Conservation (phyloP, 2,888 invertebrate species). For the Subacronicta megacephala region DNA sequence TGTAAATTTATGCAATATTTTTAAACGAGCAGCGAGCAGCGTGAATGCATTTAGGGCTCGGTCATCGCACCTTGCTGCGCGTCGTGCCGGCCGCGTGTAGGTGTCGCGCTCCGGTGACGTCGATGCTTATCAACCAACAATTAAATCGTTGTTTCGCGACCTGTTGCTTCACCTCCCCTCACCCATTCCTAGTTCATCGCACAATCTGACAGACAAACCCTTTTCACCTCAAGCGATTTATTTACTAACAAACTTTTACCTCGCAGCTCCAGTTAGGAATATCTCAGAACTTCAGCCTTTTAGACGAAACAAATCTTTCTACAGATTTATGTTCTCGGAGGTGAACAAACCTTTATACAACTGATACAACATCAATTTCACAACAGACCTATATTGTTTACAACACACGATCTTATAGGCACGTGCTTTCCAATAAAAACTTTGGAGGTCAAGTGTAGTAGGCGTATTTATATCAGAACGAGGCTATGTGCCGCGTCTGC, state of each 20-base stretch:
- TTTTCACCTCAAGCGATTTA: constrained; percentile 51
- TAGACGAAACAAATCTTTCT: constrained; percentile 4
- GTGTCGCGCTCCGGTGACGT: constrained; percentile 84
- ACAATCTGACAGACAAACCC: constrained; percentile 65
- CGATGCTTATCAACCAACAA: constrained; percentile 86
- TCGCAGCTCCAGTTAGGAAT: constrained; percentile 9
- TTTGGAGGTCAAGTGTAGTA: constrained; percentile 90
- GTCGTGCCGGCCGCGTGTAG: constrained; percentile 64
- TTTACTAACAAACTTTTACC: constrained; percentile 61
- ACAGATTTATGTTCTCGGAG: constrained; percentile 8
- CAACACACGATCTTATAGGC: constrained; percentile 80
- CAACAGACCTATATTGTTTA: constrained; percentile 71
- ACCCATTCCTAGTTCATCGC: constrained; percentile 62
- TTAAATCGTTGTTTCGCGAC: constrained; percentile 88
- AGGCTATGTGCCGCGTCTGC: constrained; percentile 85
- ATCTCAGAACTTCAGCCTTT: constrained; percentile 5
- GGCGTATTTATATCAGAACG: constrained; percentile 88
- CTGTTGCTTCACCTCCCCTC: constrained; percentile 82
- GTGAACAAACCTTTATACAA: constrained; percentile 43
- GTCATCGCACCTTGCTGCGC: constrained; percentile 80
- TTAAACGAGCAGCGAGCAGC: constrained; percentile 59
- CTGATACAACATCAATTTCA: constrained; percentile 55
- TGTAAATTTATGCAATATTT: constrained; percentile 58
- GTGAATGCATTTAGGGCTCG: constrained; percentile 80
- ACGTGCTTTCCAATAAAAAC: constrained; percentile 89